Percentiles rank a stretch among this genome's conserved stretches.
Conservation (phyloP, 1,140 invertebrate species). For the Brachionus sp. region DNA sequence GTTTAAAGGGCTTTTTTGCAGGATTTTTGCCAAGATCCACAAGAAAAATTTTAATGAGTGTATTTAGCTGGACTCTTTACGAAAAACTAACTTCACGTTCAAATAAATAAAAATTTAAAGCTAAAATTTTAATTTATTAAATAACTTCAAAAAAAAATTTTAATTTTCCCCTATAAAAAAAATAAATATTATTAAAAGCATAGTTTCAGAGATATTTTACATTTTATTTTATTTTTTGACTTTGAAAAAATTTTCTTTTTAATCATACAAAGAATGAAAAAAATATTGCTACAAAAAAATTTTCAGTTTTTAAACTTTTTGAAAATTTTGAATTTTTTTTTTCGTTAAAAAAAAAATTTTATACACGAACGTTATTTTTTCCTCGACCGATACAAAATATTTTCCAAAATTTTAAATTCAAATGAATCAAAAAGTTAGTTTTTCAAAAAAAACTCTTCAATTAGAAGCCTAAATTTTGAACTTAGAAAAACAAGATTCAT, state of each 20-base stretch:
- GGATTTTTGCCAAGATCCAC: constrained; percentile 24
- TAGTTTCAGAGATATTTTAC: too few species aligned
- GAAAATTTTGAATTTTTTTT: too few species aligned
- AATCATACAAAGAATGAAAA: not conserved
- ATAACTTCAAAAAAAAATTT: too few species aligned
- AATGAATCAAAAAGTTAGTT: not conserved
- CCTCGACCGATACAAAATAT: not conserved
- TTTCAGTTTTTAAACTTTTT: too few species aligned
- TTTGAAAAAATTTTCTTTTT: too few species aligned
- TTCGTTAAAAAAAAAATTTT: too few species aligned
- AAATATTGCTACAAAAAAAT: too few species aligned
- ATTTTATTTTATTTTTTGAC: too few species aligned
- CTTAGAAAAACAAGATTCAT: not conserved
- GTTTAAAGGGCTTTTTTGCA: constrained; percentile 18
- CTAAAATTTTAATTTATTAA: not conserved
- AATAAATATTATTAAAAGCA: too few species aligned
- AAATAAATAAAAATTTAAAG: not conserved
- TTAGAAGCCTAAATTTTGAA: not conserved
- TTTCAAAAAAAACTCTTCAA: not conserved
- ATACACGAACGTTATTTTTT: not conserved
- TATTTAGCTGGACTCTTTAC: constrained; percentile 28
- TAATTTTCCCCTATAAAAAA: too few species aligned
- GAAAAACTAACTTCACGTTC: constrained; percentile 26
- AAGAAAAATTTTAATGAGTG: constrained; percentile 26
- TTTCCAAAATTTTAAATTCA: not conserved